A percentile compares a stretch with the other conserved stretches of the same genome.
These are phyloP conservation scores for Rugalucina vietnamica DNA, from an alignment of 2,888 invertebrate genomes.

Conservation along the genomic window DNA sequence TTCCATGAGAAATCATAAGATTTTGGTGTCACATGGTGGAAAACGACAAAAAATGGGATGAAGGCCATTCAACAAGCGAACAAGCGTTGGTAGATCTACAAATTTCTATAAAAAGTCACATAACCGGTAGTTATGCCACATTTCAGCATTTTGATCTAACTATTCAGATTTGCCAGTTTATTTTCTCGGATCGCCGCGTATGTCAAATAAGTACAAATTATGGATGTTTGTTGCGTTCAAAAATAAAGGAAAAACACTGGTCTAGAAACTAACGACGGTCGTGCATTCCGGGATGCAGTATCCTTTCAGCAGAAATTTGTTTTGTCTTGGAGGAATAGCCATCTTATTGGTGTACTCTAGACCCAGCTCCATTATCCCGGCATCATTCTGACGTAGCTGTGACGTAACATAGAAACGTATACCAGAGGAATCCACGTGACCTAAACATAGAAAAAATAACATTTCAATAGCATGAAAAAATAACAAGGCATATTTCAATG, in stretches of 20 bases:
- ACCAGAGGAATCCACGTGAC: constrained; percentile 95
- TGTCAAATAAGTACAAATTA: too few relatives aligned
- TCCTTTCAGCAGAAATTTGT: constrained; percentile 92
- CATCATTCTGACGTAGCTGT: constrained; percentile 92
- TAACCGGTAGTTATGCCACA: too few relatives aligned
- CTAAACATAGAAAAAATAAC: constrained; percentile 84
- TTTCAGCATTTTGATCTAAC: too few relatives aligned
- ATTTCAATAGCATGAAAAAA: too few relatives aligned
- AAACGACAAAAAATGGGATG: too few relatives aligned
- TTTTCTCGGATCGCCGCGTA: too few relatives aligned
- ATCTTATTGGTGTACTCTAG: constrained; percentile 99
- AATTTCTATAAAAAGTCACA: not conserved
- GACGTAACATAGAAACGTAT: constrained; percentile 91
- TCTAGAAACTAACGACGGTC: constrained; percentile 89
- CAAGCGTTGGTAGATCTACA: not conserved
- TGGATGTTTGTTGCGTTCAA: too few relatives aligned
- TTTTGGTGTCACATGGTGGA: constrained; percentile 92
- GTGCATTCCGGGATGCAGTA: constrained; percentile 98
- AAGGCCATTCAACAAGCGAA: not conserved
- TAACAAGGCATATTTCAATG: too few relatives aligned
- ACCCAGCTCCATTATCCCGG: constrained; percentile 98
- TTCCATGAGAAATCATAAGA: too few relatives aligned
- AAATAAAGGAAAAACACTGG: too few relatives aligned
- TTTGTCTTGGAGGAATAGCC: constrained; percentile 95
- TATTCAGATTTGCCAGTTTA: too few relatives aligned